Conservation (phyloP, 1,140 invertebrate genomes). For the Drosophila takahashii region DNA sequence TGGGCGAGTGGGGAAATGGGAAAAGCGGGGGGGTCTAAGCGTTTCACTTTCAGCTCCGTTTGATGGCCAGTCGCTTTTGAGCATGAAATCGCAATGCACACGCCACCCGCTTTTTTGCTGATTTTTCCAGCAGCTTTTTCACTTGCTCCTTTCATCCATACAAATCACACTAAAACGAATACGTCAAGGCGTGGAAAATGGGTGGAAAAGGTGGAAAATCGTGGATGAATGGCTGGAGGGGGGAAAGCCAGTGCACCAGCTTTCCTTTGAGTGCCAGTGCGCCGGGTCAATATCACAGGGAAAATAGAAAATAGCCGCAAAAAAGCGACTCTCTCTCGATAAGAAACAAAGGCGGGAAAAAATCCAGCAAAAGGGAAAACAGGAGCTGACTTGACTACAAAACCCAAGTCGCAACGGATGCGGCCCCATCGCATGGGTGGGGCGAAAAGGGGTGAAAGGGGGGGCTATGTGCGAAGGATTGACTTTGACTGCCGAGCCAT, state of each 20-base stretch:
- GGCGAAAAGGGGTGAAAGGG: background rate
- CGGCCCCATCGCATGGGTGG: slow-evolving; percentile 41
- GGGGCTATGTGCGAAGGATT: slow-evolving; percentile 40
- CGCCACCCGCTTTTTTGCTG: background rate
- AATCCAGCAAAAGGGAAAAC: slow-evolving; percentile 53
- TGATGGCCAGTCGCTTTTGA: slow-evolving; percentile 60
- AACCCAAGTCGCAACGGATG: slow-evolving; percentile 73
- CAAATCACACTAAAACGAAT: slow-evolving; percentile 79
- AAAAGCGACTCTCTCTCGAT: slow-evolving; percentile 30
- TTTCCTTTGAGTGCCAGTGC: slow-evolving; percentile 74
- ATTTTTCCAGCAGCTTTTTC: background rate
- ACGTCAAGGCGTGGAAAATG: slow-evolving; percentile 63
- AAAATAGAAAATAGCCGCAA: slow-evolving; percentile 72
- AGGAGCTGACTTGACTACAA: slow-evolving; percentile 74
- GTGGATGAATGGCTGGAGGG: background rate
- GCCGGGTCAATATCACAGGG: slow-evolving; percentile 55
- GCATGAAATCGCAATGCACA: slow-evolving; percentile 52
- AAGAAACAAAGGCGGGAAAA: slow-evolving; percentile 40
- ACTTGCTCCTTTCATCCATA: slow-evolving; percentile 34
- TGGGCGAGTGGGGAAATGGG: background rate
- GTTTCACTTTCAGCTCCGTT: slow-evolving; percentile 76
- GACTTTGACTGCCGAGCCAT: slow-evolving; percentile 68
- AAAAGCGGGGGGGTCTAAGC: slow-evolving; percentile 44
- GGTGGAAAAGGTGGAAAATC: slow-evolving; percentile 12
- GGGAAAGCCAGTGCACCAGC: slow-evolving; percentile 40